Evolutionary conservation across 2,113 vertebrate genomes (phyloP).

Genomic region (Mustela lutreola): DNA sequence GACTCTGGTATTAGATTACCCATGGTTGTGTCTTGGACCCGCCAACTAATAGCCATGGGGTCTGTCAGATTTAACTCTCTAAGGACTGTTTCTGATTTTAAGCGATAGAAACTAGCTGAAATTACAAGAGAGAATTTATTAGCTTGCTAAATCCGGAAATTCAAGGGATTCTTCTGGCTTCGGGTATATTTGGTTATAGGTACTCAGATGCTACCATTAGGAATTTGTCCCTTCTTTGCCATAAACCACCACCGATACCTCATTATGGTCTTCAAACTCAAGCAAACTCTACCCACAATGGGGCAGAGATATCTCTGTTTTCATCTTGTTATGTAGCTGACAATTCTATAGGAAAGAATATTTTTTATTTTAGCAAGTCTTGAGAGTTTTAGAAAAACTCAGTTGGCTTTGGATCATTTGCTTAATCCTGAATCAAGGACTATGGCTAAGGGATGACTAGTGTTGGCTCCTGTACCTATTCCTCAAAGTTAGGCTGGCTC

Average conservation of each 20-base stretch:
- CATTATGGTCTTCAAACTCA: not conserved
- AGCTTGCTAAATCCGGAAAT: not conserved
- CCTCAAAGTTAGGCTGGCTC: not conserved
- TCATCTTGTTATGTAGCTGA: not conserved
- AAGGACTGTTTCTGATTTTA: constrained; percentile 2
- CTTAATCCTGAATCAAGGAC: not conserved
- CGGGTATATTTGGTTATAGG: not conserved
- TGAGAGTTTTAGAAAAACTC: not conserved
- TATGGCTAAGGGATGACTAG: not conserved
- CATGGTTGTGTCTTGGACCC: not conserved
- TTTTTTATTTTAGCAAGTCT: not conserved
- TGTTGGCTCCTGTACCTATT: not conserved
- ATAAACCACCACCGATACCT: not conserved
- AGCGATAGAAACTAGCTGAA: not conserved
- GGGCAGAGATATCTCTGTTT: not conserved
- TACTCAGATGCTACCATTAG: not conserved
- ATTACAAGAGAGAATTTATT: not conserved
- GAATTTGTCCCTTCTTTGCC: not conserved
- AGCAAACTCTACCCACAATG: not conserved
- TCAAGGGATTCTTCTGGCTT: not conserved
- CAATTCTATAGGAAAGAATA: not conserved
- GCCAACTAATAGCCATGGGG: not conserved
- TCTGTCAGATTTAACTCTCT: not conserved
- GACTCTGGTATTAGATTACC: not conserved
- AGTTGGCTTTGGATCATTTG: not conserved